Conservation (phyloP, 2,113 vertebrate species). For the Epinephelus cyanopodus region DNA sequence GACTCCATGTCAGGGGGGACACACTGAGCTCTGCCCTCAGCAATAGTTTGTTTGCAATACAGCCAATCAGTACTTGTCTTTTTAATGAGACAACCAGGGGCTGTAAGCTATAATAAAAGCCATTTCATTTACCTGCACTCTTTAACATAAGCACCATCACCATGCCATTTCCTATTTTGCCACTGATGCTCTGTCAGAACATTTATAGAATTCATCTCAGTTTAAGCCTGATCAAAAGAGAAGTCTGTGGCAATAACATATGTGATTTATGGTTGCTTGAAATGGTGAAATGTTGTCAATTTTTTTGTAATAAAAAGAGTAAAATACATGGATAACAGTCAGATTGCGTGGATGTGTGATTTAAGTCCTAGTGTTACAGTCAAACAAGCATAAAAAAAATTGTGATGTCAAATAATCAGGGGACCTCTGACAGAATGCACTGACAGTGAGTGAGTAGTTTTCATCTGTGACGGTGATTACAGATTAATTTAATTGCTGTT, state of each 20-base stretch:
- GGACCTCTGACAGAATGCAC: neutral
- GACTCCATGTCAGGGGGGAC: neutral
- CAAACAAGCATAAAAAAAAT: neutral
- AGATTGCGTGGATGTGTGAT: neutral
- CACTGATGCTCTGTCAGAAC: neutral
- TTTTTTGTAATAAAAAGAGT: conserved; percentile 4
- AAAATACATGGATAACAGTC: neutral
- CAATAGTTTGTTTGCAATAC: conserved; percentile 7
- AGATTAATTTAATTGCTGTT: neutral
- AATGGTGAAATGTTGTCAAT: neutral
- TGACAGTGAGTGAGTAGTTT: neutral
- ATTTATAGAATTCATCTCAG: neutral
- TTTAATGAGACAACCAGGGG: conserved; percentile 2
- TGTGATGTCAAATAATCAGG: neutral
- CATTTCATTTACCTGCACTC: neutral
- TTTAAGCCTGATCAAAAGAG: neutral
- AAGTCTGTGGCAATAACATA: neutral
- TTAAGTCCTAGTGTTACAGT: neutral
- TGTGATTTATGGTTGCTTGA: neutral
- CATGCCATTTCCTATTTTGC: neutral
- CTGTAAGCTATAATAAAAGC: neutral
- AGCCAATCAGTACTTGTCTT: conserved; percentile 31
- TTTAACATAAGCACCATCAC: neutral
- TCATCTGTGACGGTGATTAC: neutral
- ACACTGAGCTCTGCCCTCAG: neutral